Conservation (phyloP, 2,797 vertebrate genomes). For the Mionectes olivaceus region DNA sequence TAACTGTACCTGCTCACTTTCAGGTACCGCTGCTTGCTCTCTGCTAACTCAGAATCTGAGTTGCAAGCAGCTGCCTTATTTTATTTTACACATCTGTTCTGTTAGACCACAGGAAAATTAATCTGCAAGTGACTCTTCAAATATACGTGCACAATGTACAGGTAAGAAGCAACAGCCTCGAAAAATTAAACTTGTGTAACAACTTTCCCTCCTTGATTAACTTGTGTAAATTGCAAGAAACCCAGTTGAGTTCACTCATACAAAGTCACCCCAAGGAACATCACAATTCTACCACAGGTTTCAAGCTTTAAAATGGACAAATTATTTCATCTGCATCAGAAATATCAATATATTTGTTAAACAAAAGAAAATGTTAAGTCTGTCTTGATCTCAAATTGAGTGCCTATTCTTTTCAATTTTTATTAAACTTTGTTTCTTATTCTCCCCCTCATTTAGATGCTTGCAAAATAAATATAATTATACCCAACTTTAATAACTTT, state of each 20-base stretch:
- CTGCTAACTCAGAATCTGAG: neutral
- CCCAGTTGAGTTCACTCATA: neutral
- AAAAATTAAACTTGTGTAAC: neutral
- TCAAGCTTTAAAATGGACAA: neutral
- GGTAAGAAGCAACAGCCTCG: neutral
- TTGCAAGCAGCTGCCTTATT: neutral
- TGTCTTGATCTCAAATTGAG: conserved; percentile 72
- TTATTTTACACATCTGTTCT: neutral
- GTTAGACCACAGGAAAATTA: neutral
- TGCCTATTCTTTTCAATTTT: conserved; percentile 73
- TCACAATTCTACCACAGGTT: neutral
- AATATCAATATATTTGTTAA: conserved; percentile 34
- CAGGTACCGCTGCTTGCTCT: neutral
- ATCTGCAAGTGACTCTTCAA: neutral
- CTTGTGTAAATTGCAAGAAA: neutral
- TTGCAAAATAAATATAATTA: conserved; percentile 87
- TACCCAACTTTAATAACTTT: conserved; percentile 83
- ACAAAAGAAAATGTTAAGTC: conserved; percentile 37
- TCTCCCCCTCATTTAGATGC: conserved; percentile 69
- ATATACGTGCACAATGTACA: neutral
- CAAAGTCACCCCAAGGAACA: neutral
- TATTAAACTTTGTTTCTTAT: conserved; percentile 75
- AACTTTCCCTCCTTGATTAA: neutral
- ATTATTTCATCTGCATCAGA: neutral
- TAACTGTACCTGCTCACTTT: neutral